These are phyloP conservation scores for Sterna hirundo DNA, from an alignment of 2,113 vertebrate species.

Conservation along the genomic window DNA sequence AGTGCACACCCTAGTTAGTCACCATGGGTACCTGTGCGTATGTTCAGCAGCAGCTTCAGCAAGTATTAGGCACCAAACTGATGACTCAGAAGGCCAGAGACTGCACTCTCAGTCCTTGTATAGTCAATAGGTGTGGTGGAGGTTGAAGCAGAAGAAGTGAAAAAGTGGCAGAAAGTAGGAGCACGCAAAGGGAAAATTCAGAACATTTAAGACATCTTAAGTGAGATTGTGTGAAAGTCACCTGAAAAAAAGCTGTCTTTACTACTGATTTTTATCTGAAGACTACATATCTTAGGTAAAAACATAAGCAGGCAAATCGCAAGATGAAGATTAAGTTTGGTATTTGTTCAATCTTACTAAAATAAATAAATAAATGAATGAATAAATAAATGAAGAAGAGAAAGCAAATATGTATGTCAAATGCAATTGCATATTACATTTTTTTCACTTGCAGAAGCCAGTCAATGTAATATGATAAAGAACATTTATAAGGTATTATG, in stretches of 20 bases:
- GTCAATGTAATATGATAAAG: not conserved
- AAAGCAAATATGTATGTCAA: not conserved
- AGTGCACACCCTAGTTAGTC: not conserved
- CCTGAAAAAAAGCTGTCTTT: not conserved
- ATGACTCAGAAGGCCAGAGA: not conserved
- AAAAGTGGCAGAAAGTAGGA: not conserved
- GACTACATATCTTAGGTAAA: not conserved
- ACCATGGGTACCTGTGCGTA: accelerated
- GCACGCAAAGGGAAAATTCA: accelerated
- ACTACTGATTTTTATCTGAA: not conserved
- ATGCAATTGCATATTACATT: not conserved
- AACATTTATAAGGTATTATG: not conserved
- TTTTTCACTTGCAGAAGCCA: not conserved
- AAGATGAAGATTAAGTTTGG: not conserved
- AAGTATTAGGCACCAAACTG: accelerated
- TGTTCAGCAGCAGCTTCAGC: not conserved
- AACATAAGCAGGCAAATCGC: not conserved
- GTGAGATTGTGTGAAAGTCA: not conserved
- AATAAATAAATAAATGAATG: not conserved
- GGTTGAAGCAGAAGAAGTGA: not conserved
- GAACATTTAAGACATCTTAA: not conserved
- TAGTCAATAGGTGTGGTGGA: not conserved
- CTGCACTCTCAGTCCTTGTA: not conserved
- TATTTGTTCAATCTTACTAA: not conserved
- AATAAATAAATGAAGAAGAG: not conserved